Evolutionary conservation across 2,113 vertebrate genomes (phyloP), one percentile per base, ranked within the genome.

Genomic region (Panthera leo): DNA sequence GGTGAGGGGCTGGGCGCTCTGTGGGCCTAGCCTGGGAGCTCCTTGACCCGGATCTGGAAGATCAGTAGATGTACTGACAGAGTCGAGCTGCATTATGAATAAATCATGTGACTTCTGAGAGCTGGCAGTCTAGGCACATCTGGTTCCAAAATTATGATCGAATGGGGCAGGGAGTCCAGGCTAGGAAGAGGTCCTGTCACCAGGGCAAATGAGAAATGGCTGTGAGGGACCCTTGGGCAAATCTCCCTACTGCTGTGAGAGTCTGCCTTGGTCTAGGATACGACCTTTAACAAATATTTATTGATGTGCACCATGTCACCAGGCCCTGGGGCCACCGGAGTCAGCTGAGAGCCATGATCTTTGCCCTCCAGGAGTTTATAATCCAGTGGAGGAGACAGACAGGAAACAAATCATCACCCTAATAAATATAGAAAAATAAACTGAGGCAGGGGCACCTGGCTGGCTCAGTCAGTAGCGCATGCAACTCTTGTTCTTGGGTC

Each of bases 41-140:
- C 53, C 73, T 61, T 97, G 97, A 96, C 87, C 94, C 91, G 95
- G 85, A 95, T 96, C 96, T 97, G 80, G 83, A 65, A 61, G 86
- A 96, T 83, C 85, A 87, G 83, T 63, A 82, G 94, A 92, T 45
- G 34, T 2, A 31, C 86, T 70, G 76, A 70, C 91, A 65, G 79
- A 42, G 73, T 48, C 89, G 93, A 94, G 61, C 89, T 58, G 36
- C 27, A 1, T 34, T 87, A 36, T 97, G 92, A 96, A 98, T 97
- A 94, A 97, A 82, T 92, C 82, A 97, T 78, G 71, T 79, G 93
- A 86, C 68, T 94, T 89, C 29, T 21, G 87, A 78, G 70, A 88
- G 70, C 55, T 67, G 31, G 88, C 70, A n/a, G 39, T 89, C 94
- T 89, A 84, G 91, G 93, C 89, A 97, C 83, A 67, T 90, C 91